These are phyloP conservation scores for Geophilus truncorum DNA, from an alignment of 2,888 invertebrate species.

Conservation along the genomic window DNA sequence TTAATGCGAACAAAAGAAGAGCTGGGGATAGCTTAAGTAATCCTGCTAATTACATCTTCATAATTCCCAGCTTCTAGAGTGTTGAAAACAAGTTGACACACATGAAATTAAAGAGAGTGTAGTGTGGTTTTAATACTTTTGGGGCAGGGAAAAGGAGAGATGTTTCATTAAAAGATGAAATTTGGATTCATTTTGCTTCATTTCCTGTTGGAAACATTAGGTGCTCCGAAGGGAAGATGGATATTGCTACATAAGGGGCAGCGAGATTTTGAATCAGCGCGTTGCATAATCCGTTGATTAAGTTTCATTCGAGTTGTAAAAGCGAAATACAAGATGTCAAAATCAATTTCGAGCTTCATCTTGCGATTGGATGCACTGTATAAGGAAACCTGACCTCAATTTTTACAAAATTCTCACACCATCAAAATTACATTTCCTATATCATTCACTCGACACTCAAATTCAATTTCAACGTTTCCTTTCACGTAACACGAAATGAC, in stretches of 20 bases:
- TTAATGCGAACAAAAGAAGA: not conserved
- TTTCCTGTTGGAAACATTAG: too few relatives aligned
- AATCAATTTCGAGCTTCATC: not conserved
- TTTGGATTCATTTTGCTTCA: too few relatives aligned
- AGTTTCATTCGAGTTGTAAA: not conserved
- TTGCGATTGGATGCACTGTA: not conserved
- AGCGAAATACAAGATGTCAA: not conserved
- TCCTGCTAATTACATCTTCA: not conserved
- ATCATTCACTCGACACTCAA: not conserved
- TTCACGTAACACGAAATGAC: not conserved
- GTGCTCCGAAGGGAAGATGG: too few relatives aligned
- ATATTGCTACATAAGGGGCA: not conserved
- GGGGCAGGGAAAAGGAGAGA: too few relatives aligned
- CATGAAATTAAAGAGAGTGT: not conserved
- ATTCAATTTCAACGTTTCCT: not conserved
- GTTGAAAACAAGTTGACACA: not conserved
- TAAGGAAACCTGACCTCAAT: not conserved
- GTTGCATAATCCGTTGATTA: not conserved
- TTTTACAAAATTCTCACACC: not conserved
- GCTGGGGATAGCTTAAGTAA: not conserved
- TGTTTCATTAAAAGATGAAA: too few relatives aligned
- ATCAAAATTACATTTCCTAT: not conserved
- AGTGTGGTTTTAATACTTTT: not conserved
- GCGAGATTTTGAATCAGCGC: not conserved
- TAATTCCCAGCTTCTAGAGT: not conserved